Evolutionary conservation across 2,113 vertebrate species (phyloP), one percentile per base, ranked within the genome.

Genomic region (Physeter macrocephalus): DNA sequence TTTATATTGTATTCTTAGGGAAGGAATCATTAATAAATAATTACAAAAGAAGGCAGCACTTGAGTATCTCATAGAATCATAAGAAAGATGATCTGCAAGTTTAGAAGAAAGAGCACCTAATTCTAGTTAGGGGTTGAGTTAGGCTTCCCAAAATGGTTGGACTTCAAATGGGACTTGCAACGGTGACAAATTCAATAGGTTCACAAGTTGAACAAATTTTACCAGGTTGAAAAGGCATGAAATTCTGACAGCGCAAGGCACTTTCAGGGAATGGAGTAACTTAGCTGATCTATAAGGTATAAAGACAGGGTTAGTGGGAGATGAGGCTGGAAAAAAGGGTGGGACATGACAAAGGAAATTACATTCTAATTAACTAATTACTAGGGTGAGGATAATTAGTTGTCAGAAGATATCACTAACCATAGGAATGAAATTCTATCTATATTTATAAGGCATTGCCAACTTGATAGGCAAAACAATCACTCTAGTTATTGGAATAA

Each of bases 321-420:
- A 71, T n/a, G 11, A 90, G 25, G 10, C 43, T 61, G 20, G 27
- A 88, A 80, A 62, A 84, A 74, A 90, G 27, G 5, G 31, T 49
- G 66, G 25, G 21, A 17, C 31, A 3, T 66, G 34, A 83, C 67
- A 57, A 90, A 84, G 64, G 4, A 90, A 87, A 85, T n/a, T 77
- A 31, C 21, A 67, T 46, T 92, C 31, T 92, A 94, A 81, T 95
- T 88, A 96, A 67, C 29, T 69, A 87, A 88, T 75, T 88, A 95
- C 12, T 43, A 69, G 39, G 52, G 5, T 43, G 75, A 81, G 62
- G 62, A 71, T 74, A 90, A 92, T 90, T 74, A 69, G 6, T 31
- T 34, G 20, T 88, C 66, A 91, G 46, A 95, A 85, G 27, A 64
- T 46, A 82, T 46, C 66, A 41, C 6, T 62, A 39, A 21, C 31